Evolutionary conservation across 30 jellyfish, hydroid and myxozoan species (phyloP).

Genomic region (Turritopsis rubra): DNA sequence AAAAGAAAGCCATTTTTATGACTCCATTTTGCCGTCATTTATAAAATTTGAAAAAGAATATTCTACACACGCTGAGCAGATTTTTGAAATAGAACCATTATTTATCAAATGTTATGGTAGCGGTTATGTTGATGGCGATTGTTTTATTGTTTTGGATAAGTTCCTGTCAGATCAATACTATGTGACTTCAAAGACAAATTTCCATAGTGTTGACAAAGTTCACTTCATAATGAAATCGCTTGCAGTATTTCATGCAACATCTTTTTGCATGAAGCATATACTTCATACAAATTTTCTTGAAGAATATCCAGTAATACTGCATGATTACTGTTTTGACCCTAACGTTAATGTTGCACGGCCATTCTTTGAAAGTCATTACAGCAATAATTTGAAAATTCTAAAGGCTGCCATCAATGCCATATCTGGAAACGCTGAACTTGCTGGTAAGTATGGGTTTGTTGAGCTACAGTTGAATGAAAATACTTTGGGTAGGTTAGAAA

Average conservation of each 20-base stretch:
- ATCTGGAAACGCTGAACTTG: too few species aligned
- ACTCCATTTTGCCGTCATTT: background rate
- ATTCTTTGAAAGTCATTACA: background rate
- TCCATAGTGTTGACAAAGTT: background rate
- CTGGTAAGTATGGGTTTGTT: background rate
- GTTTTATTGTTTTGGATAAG: background rate
- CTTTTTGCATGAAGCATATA: constrained; percentile 8
- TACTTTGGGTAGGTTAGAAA: background rate
- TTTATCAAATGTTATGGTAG: constrained; percentile 10
- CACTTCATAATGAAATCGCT: background rate
- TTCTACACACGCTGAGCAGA: background rate
- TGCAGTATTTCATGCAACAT: constrained; percentile 20
- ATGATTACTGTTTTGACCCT: constrained; percentile 6
- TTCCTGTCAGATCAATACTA: constrained; percentile 3
- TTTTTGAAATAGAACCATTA: background rate
- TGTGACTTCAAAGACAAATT: background rate
- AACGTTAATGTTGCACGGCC: background rate
- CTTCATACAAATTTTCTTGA: background rate
- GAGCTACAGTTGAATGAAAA: background rate
- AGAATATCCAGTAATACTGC: background rate
- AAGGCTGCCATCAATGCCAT: background rate
- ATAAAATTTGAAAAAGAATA: background rate
- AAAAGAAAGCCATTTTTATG: background rate
- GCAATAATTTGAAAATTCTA: background rate
- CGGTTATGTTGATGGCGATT: background rate